Conservation (phyloP, 2,888 invertebrate genomes). For the Ennomos fuscantarius region DNA sequence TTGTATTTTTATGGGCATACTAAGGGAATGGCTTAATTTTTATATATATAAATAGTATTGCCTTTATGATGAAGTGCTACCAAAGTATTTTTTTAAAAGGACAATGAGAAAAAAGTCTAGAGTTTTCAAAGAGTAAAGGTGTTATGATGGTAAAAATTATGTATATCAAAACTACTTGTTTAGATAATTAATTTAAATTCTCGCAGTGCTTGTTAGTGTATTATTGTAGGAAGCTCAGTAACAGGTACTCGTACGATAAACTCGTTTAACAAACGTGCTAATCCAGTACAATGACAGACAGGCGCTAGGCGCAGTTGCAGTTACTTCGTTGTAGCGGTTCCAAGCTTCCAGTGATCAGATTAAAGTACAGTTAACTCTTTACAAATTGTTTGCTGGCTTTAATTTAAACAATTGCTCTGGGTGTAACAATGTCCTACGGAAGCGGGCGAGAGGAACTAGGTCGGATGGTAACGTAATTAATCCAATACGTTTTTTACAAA, state of each 20-base stretch:
- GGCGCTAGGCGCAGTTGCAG: not conserved
- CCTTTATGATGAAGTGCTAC: too few relatives aligned
- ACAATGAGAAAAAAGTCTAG: too few relatives aligned
- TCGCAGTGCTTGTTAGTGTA: not conserved
- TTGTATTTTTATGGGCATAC: too few relatives aligned
- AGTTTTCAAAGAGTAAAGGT: too few relatives aligned
- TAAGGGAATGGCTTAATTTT: too few relatives aligned
- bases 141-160: too few relatives aligned
- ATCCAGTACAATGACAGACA: conserved; percentile 12
- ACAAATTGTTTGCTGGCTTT: conserved; percentile 14
- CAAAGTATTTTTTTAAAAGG: too few relatives aligned
- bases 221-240: not conserved
- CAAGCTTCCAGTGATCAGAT: conserved; percentile 16
- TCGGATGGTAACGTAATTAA: conserved; percentile 22
- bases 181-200: too few relatives aligned
- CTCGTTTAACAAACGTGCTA: conserved; percentile 3
- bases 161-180: too few relatives aligned
- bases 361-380: conserved; percentile 23
- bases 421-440: conserved; percentile 21
- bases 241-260: not conserved
- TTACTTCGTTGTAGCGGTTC: conserved; percentile 6
- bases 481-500: conserved; percentile 16
- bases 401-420: conserved; percentile 22
- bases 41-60: too few relatives aligned
- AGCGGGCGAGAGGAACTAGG: conserved; percentile 16